A percentile compares a stretch with the other conserved stretches of the same genome.
Evolutionary conservation across 1,140 invertebrate genomes (phyloP).

Genomic region (Monomorium pharaonis): DNA sequence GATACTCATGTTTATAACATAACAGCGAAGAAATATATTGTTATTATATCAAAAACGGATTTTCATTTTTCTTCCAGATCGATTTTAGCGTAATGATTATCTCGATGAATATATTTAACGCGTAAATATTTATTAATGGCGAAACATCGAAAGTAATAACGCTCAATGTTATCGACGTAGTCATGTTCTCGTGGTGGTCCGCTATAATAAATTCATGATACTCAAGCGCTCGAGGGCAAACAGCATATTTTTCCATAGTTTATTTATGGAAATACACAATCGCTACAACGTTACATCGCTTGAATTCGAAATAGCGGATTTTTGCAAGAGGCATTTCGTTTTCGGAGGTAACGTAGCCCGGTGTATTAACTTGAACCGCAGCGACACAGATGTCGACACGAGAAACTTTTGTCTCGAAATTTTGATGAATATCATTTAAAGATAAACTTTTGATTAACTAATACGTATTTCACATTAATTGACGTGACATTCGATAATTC

Average conservation of each 20-base stretch:
- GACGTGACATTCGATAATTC: background rate
- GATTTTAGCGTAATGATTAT: background rate
- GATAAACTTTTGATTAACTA: background rate
- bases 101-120: background rate
- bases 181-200: background rate
- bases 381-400: conserved; percentile 25
- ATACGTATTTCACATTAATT: background rate
- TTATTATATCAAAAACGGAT: conserved; percentile 53
- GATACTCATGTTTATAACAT: conserved; percentile 57
- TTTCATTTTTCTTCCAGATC: background rate
- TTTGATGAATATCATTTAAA: background rate
- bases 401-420: background rate
- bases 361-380: background rate
- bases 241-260: conserved; percentile 9
- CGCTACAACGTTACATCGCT: background rate
- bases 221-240: background rate
- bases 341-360: background rate
- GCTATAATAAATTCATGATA: conserved; percentile 4
- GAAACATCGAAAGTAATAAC: background rate
- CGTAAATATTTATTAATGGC: background rate
- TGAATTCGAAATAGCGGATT: background rate
- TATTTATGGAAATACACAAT: background rate
- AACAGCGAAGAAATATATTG: conserved; percentile 64
- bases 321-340: background rate
- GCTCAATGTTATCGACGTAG: background rate